phyloP scores from a whole-genome alignment of 2,113 vertebrate species.

The Sula dactylatra region DNA sequence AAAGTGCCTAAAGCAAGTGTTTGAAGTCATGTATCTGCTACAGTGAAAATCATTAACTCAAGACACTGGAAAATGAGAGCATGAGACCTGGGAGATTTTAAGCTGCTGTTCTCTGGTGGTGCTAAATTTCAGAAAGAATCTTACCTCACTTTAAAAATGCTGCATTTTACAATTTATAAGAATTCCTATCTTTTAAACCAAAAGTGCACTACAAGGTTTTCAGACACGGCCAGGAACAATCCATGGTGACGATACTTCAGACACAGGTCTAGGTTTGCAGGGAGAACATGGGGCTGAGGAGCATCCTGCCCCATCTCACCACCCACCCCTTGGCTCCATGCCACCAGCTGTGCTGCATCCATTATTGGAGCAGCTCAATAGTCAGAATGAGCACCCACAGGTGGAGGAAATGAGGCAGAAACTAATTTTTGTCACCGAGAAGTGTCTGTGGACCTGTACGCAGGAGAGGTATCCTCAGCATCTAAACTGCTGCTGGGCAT shows the following conservation, averaged over 20 bases:
- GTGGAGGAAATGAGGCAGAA: not conserved
- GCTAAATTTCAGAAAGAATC: not conserved
- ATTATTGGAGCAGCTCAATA: not conserved
- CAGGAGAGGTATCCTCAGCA: not conserved
- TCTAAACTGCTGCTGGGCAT: not conserved
- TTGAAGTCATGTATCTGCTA: not conserved
- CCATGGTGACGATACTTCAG: not conserved
- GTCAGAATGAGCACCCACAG: not conserved
- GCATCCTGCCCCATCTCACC: not conserved
- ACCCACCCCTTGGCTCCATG: rapidly evolving
- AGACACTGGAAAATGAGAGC: not conserved
- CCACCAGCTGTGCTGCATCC: not conserved
- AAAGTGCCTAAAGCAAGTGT: not conserved
- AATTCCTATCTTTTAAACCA: not conserved
- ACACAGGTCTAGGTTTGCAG: not conserved
- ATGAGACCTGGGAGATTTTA: not conserved
- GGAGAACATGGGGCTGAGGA: not conserved
- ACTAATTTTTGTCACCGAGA: not conserved
- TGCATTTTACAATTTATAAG: not conserved
- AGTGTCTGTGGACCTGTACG: not conserved
- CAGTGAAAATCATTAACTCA: not conserved
- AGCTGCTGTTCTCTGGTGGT: not conserved
- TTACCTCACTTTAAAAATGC: not conserved
- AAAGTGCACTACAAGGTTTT: not conserved
- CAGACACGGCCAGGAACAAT: not conserved